Evolutionary conservation across 2,113 vertebrate species (phyloP), one percentile per base, ranked within the genome.

Genomic region (Struthidea cinerea): DNA sequence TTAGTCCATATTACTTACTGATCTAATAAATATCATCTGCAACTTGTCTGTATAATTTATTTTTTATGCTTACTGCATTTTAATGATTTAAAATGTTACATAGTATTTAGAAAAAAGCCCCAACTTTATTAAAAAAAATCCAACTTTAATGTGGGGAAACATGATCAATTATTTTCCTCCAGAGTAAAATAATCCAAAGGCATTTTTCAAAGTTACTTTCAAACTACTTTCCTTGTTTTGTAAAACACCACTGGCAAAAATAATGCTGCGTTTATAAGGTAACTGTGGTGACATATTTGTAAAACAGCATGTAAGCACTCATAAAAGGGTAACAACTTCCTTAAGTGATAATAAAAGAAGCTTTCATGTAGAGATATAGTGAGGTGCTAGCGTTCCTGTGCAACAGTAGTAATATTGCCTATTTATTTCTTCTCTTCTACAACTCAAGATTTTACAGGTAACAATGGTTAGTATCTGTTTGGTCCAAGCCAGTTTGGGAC

Each of bases 311-410:
- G 97, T 71, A 97, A 96, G 91, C 90, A 88, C 91, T 97, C 97
- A 97, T 98, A 97, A 98, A 98, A 97, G 85, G 83, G 91, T 95
- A 98, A 98, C 83, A 61, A 97, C 94, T 97, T 98, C 93, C 95
- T 98, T 97, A 97, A 98, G 96, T 98, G 95, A 96, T 97, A 96
- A 97, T 97, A 97, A 98, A 98, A 97, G 97, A 97, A 97, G 87
- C 77, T 97, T 97, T 97, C 96, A 96, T 42, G 86, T 96, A 96
- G 95, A 91, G 93, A 95, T 90, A 87, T 49, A 89, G 64, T 35
- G 87, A 97, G 76, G 88, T 91, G 64, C 60, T 93, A 73, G 85
- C 49, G 19, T 81, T 97, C 90, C 74, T 13, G 8, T 81, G 67
- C 74, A 96, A 79, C 61, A 85, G 52, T 35, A 78, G 56, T 59